A percentile compares a stretch with the other conserved stretches of the same genome.
Conservation (phyloP, 2,113 vertebrate species). For the Neodon shergylaensis region DNA sequence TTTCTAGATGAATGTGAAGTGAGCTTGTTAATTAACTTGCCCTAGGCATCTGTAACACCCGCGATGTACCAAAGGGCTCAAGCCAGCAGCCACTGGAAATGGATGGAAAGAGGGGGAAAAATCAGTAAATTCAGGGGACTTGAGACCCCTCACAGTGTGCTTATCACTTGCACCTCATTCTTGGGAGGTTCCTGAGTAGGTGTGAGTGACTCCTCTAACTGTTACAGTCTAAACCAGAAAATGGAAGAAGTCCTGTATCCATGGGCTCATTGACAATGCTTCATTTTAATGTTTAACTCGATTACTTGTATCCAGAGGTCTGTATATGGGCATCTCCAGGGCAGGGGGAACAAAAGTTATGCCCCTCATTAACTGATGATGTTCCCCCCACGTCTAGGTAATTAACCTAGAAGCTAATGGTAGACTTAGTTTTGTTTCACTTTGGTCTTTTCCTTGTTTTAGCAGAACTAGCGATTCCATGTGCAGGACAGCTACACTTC, state of each 20-base stretch:
- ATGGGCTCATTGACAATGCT: background rate
- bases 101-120: background rate
- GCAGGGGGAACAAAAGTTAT: background rate
- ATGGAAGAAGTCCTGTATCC: background rate
- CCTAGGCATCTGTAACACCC: background rate
- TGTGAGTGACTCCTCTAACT: background rate
- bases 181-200: background rate
- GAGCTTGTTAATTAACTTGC: too few relatives aligned
- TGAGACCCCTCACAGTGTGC: rapidly evolving
- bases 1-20: background rate
- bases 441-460: background rate
- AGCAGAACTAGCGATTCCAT: background rate
- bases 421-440: background rate
- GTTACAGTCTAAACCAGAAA: background rate
- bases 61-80: background rate
- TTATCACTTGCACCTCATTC: rapidly evolving
- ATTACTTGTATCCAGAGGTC: background rate
- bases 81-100: background rate
- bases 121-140: background rate
- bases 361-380: background rate
- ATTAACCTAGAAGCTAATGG: background rate
- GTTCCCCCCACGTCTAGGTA: background rate
- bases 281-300: background rate
- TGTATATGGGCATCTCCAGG: background rate
- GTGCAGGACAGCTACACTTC: background rate